A percentile compares a stretch with the other conserved stretches of the same genome.
phyloP scores from a whole-genome alignment of 2,888 invertebrate genomes.

The Drosophila putrida region DNA sequence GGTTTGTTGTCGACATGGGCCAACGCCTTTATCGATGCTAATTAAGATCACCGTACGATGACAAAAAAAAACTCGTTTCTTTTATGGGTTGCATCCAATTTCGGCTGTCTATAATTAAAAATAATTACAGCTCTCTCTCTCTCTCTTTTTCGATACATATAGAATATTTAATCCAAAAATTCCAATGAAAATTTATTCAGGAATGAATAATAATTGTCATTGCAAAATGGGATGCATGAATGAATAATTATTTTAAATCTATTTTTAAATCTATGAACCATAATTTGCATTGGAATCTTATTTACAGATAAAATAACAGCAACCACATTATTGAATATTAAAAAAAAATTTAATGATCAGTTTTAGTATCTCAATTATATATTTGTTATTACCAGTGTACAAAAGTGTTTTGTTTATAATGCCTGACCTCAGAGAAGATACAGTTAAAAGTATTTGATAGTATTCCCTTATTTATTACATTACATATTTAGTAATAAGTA shows the following conservation, averaged over 20 bases:
- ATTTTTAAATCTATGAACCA: background rate
- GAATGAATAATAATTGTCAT: background rate
- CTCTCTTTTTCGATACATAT: background rate
- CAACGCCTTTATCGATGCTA: conserved; percentile 35
- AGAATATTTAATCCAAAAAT: background rate
- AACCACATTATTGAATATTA: too few relatives aligned
- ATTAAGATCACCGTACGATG: conserved; percentile 28
- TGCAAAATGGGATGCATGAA: background rate
- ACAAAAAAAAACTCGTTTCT: conserved; percentile 27
- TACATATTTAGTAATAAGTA: too few relatives aligned
- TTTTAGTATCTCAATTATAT: too few relatives aligned
- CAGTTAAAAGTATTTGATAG: too few relatives aligned
- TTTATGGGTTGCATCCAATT: conserved; percentile 29
- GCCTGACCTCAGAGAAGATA: too few relatives aligned
- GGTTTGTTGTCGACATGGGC: conserved; percentile 7
- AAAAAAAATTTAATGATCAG: too few relatives aligned
- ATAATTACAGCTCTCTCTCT: conserved; percentile 14
- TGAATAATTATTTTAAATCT: background rate
- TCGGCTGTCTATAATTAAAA: conserved; percentile 14
- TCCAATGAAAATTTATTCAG: background rate
- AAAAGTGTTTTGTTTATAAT: too few relatives aligned
- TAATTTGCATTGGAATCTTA: background rate
- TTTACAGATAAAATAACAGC: background rate
- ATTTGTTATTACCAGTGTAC: too few relatives aligned
- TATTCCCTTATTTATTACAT: too few relatives aligned